Evolutionary conservation across 2,113 vertebrate genomes (phyloP).

Genomic region (Delphinapterus leucas): DNA sequence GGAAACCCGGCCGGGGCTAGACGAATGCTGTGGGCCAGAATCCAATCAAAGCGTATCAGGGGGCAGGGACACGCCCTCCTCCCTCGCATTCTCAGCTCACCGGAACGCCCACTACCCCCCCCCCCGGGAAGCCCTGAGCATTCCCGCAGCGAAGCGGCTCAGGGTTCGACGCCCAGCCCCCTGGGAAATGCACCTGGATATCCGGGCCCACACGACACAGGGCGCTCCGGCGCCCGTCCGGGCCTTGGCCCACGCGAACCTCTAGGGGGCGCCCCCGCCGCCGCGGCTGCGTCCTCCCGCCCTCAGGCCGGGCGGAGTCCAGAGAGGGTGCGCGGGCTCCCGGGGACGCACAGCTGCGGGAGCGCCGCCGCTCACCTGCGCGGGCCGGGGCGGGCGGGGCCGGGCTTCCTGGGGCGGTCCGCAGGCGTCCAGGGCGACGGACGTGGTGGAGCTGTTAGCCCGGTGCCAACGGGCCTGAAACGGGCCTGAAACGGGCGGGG

Average conservation of each 20-base stretch:
- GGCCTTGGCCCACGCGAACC: not conserved
- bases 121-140: not conserved
- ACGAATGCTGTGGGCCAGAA: not conserved
- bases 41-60: not conserved
- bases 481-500: not conserved
- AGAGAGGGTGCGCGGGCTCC: not conserved
- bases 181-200: not conserved
- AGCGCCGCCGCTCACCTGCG: not conserved
- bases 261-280: not conserved
- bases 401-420: not conserved
- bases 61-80: too few species aligned
- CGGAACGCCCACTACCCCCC: not conserved
- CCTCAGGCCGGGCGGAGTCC: not conserved
- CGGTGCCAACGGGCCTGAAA: not conserved
- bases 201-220: not conserved
- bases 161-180: not conserved
- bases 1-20: not conserved
- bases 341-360: not conserved
- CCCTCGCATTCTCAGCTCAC: not conserved
- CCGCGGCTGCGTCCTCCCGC: not conserved
- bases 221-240: not conserved
- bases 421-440: not conserved
- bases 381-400: not conserved
- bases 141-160: not conserved
- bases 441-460: not conserved